Percentiles rank a stretch among this genome's conserved stretches.
These are phyloP conservation scores for Phylloscopus collybita DNA, from an alignment of 2,797 vertebrate species.

Conservation along the genomic window DNA sequence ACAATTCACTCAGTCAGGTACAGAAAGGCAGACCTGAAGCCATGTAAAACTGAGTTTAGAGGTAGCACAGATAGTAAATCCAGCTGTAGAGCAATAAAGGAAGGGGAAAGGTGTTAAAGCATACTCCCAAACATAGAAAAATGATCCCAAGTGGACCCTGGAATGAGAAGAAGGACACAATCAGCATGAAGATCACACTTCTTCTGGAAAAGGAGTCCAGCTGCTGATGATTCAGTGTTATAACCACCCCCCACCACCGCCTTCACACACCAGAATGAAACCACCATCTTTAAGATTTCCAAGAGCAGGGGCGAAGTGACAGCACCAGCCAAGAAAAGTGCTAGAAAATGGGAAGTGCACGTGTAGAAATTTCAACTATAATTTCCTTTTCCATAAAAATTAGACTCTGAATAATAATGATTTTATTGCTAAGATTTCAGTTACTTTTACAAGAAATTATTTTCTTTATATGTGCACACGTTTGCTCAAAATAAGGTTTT, in stretches of 20 bases:
- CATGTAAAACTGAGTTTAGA: background rate
- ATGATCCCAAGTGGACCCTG: background rate
- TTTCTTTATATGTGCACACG: background rate
- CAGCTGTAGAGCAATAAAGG: background rate
- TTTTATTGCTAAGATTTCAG: background rate
- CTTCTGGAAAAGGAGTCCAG: background rate
- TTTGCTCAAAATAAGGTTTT: background rate
- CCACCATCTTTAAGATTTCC: background rate
- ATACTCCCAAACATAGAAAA: background rate
- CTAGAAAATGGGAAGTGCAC: background rate
- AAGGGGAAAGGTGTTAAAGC: background rate
- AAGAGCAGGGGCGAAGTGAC: accelerated
- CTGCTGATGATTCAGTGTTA: background rate
- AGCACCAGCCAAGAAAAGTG: background rate
- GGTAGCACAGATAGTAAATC: background rate
- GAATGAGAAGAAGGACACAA: background rate
- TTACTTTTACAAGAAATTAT: background rate
- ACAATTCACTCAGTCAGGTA: background rate
- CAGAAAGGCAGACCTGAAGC: background rate
- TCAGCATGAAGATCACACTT: background rate
- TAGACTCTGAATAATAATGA: background rate
- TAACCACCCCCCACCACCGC: accelerated
- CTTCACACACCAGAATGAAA: background rate
- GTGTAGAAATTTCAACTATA: background rate
- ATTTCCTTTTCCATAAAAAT: background rate